A percentile compares a stretch with the other conserved stretches of the same genome.
Evolutionary conservation across 2,113 vertebrate species (phyloP).

Genomic region (Seriola aureovittata): DNA sequence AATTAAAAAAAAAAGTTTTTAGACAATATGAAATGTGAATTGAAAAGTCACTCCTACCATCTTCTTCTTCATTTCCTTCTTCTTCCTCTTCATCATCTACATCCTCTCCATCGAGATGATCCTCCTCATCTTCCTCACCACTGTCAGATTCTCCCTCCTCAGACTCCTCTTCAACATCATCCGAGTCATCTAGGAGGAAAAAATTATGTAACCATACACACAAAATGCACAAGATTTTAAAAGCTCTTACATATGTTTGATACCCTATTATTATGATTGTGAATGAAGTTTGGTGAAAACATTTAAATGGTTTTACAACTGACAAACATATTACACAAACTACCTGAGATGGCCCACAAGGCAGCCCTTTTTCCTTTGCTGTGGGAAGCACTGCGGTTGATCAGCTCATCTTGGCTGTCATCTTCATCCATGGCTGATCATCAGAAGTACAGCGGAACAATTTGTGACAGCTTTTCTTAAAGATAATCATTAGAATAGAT

Average conservation of each 20-base stretch:
- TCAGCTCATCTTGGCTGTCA: slow-evolving; percentile 92
- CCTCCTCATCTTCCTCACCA: slow-evolving; percentile 78
- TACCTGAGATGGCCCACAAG: slow-evolving; percentile 85
- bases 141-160: slow-evolving; percentile 83
- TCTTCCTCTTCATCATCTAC: slow-evolving; percentile 84
- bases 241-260: neutral
- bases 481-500: neutral
- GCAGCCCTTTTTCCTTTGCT: slow-evolving; percentile 82
- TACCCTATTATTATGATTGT: neutral
- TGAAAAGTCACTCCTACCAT: slow-evolving; percentile 80
- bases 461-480: neutral
- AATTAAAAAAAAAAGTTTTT: neutral
- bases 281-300: neutral
- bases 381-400: slow-evolving; percentile 83
- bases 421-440: slow-evolving; percentile 93
- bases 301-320: too few species aligned
- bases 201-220: neutral
- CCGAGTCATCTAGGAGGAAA: slow-evolving; percentile 82
- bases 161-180: slow-evolving; percentile 79
- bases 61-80: slow-evolving; percentile 81
- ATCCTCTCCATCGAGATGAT: slow-evolving; percentile 71
- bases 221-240: neutral
- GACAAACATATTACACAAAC: neutral
- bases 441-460: slow-evolving; percentile 68
- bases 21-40: neutral